Percentiles rank a stretch among this genome's conserved stretches.
These are phyloP conservation scores for Branchipolynoe longqiensis DNA, from an alignment of 2,888 invertebrate species.

Conservation along the genomic window DNA sequence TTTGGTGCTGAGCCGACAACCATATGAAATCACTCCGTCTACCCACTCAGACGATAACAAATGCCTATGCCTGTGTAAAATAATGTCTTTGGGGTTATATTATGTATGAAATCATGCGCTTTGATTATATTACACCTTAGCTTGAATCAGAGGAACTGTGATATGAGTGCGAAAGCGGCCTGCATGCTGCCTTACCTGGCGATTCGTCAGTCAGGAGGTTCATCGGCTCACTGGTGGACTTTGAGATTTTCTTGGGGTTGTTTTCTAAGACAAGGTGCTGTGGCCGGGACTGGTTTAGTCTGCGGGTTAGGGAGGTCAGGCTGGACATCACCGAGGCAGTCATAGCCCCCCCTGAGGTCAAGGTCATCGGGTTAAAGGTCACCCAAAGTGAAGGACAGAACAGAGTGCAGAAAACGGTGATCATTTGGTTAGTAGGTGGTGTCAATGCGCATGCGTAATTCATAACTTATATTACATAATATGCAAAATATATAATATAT, in stretches of 20 bases:
- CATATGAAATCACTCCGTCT: too few relatives aligned
- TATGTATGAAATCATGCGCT: too few relatives aligned
- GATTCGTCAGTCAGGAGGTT: conserved; percentile 79
- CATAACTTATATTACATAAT: too few relatives aligned
- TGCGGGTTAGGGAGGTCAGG: conserved; percentile 61
- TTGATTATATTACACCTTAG: too few relatives aligned
- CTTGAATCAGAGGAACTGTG: too few relatives aligned
- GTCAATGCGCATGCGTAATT: too few relatives aligned
- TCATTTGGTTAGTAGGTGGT: background rate
- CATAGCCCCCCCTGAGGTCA: conserved; percentile 40
- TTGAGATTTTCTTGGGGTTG: conserved; percentile 73
- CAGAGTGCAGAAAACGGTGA: background rate
- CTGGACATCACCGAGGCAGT: conserved; percentile 59
- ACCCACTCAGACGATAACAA: too few relatives aligned
- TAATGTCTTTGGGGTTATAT: too few relatives aligned
- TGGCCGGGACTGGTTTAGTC: conserved; percentile 68
- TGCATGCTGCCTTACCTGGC: conserved; percentile 66
- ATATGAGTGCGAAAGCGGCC: too few relatives aligned
- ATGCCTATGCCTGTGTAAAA: too few relatives aligned
- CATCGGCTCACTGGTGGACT: conserved; percentile 81
- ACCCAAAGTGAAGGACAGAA: background rate
- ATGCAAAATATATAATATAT: too few relatives aligned
- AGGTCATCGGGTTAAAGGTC: conserved; percentile 8
- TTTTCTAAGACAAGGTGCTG: conserved; percentile 72
- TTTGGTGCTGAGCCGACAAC: too few relatives aligned